Evolutionary conservation across 2,113 vertebrate genomes (phyloP), one percentile per base, ranked within the genome.

Genomic region (Recurvirostra avosetta): DNA sequence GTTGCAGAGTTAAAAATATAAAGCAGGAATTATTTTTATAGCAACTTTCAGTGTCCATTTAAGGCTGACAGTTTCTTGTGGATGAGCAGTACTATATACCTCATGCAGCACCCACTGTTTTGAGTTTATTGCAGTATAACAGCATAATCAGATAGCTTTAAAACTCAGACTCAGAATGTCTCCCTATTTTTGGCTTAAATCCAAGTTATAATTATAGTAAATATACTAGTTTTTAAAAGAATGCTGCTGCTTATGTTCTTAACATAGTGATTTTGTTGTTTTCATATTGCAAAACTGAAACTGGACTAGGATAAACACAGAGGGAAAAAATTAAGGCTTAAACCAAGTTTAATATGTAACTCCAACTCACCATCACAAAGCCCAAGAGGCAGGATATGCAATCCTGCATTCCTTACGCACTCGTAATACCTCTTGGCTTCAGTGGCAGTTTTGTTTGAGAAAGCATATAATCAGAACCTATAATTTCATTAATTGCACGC

Each of bases 371-470:
- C 90, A 96, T 84, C 94, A 89, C 18, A 94, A 93, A 95, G 83
- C 94, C 94, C 95, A 93, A 96, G 93, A 96, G 96, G 92, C 94
- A 96, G 93, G 92, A 96, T 95, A 96, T 88, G 96, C 94, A 97
- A 96, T 79, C 90, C 94, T 93, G 78, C 93, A 97, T 97, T 96
- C 96, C 92, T 96, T 82, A 89, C 1, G 19, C 80, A 94, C 86
- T 92, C 62, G 49, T 96, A 96, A 97, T 94, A 87, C 65, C n/a
- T 91, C 86, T 96, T 96, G 95, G 96, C 94, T 95, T 94, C 86
- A 91, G 73, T 89, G 58, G 92, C 86, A 89, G 95, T 95, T 96
- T 96, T 96, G 94, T 93, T 96, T 96, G 86, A 95, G 95, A 97
- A 95, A 92, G 83, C 94, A 78, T 61, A 96, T 43, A 89, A 89